Conservation (phyloP, 92 coral and sea anemone genomes). For the Virgularia gustaviana region DNA sequence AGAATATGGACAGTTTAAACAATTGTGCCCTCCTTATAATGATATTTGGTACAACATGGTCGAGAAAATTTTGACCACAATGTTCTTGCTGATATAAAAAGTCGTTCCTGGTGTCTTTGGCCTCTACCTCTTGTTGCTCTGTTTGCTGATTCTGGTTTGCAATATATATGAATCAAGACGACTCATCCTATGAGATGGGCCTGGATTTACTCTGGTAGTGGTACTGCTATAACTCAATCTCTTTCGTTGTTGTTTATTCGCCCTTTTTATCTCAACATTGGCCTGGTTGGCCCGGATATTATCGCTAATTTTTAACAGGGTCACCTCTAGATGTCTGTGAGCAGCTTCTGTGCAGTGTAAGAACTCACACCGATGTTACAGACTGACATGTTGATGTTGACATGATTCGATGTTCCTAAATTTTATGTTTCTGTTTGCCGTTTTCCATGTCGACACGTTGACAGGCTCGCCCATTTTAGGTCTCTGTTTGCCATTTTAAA, state of each 20-base stretch:
- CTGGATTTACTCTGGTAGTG: too few relatives aligned
- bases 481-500: too few relatives aligned
- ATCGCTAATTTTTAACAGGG: too few relatives aligned
- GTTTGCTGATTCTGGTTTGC: constrained; percentile 33
- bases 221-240: constrained; percentile 16
- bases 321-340: too few relatives aligned
- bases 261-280: not conserved
- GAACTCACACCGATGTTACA: too few relatives aligned
- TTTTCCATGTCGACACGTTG: too few relatives aligned
- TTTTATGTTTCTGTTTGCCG: too few relatives aligned
- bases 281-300: too few relatives aligned
- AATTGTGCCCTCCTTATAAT: constrained; percentile 41
- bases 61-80: constrained; percentile 18
- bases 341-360: too few relatives aligned
- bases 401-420: too few relatives aligned
- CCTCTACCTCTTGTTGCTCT: constrained; percentile 23
- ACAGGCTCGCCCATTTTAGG: too few relatives aligned
- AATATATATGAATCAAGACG: constrained; percentile 33
- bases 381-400: too few relatives aligned
- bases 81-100: constrained; percentile 34
- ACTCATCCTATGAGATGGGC: constrained; percentile 23
- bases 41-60: constrained; percentile 41
- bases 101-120: constrained; percentile 19
- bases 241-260: not conserved
- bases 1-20: constrained; percentile 50